Percentiles rank a stretch among this genome's conserved stretches.
These are phyloP conservation scores for Eremobia ochroleuca DNA, from an alignment of 2,888 invertebrate genomes.

Conservation along the genomic window DNA sequence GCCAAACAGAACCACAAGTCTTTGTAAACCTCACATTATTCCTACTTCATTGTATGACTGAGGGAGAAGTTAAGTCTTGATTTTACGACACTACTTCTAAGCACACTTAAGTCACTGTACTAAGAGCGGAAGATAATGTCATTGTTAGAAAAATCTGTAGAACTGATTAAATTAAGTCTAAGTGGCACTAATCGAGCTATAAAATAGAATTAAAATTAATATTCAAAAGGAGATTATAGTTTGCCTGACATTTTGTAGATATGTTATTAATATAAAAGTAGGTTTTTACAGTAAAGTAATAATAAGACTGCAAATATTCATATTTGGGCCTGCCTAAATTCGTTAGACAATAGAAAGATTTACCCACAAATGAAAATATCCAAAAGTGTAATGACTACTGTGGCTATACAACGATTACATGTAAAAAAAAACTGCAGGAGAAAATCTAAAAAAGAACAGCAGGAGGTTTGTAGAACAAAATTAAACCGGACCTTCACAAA, in stretches of 20 bases:
- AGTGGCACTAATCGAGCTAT: conserved; percentile 12
- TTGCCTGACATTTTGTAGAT: neutral
- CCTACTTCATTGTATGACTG: conserved; percentile 21
- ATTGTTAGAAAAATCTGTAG: conserved; percentile 35
- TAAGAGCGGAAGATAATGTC: conserved; percentile 26
- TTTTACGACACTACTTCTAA: conserved; percentile 41
- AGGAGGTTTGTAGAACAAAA: no score
- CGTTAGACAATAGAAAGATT: neutral
- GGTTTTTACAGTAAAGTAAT: neutral
- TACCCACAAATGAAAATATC: neutral
- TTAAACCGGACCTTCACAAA: no score
- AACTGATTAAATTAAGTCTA: conserved; percentile 30
- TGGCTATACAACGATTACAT: neutral
- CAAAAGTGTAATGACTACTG: neutral
- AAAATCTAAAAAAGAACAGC: no score
- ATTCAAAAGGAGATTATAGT: neutral
- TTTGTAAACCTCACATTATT: conserved; percentile 18
- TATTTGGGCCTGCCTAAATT: neutral
- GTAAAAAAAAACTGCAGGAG: neutral
- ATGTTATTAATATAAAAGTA: neutral
- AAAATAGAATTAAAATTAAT: neutral
- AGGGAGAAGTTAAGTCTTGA: conserved; percentile 25
- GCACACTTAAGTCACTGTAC: conserved; percentile 29
- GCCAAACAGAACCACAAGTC: neutral
- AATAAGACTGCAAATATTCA: neutral